Base-by-base conservation (phyloP, 2,888 invertebrate species). In the Euplexia lucipara region DNA sequence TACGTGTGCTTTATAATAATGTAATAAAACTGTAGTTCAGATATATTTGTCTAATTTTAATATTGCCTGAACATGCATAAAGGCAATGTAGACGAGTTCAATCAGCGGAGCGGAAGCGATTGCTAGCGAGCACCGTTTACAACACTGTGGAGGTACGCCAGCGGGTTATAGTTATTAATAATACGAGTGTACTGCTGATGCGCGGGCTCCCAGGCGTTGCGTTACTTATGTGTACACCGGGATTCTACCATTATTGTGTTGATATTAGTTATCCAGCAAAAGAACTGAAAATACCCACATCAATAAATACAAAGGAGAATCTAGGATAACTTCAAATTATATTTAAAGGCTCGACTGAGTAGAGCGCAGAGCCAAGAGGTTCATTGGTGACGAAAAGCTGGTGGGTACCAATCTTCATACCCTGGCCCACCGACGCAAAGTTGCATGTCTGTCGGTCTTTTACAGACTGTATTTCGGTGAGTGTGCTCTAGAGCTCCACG, bases 51-150 rank as follows among this genome's bases (percentile, higher is more conserved):
- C n/a, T 20, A 7, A 48, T 14, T 32, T 22, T 6, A 42, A 70
- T 73, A 61, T 65, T 66, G 44, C 34, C 10, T 12, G 9, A 16
- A 20, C 37, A 68, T 72, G 18, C 60, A 66, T 63, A 72, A 79
- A 75, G 64, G 58, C 70, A 67, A 67, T 71, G 71, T 73, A 74
- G 49, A 37, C 48, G 57, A 77, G 70, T 70, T 74, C 66, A 67
- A 62, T 77, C 83, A 75, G 80, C 67, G 68, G 65, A 73, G 75
- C 64, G 77, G 78, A 81, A 79, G 68, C 69, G 61, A 68, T 73
- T 69, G 60, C 68, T 60, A 20, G 41, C 54, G 52, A 59, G 61
- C 57, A 59, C 65, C 57, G 71, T 68, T 75, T 72, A 76, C 79
- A 80, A 80, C 59, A 75, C 70, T 67, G 53, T 65, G 45, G 42